Evolutionary conservation across 2,797 vertebrate genomes (phyloP), one percentile per base, ranked within the genome.

Genomic region (Neopelma chrysocephalum): DNA sequence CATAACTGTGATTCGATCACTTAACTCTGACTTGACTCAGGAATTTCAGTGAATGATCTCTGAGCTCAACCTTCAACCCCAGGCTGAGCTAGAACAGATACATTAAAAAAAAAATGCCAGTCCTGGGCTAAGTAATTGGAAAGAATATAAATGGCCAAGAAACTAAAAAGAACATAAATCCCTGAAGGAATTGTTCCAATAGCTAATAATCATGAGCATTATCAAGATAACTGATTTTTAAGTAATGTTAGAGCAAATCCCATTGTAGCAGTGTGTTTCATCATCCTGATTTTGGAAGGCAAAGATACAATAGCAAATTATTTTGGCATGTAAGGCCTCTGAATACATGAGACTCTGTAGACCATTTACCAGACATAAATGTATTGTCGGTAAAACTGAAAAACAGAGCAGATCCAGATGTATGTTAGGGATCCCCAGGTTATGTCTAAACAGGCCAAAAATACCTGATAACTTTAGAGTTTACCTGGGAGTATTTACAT

Each of bases 361-460:
- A 66, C 62, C 32, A 42, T 95, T 93, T 87, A 88, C 27, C 12
- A 69, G 51, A 77, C 34, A 42, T 90, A 40, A 89, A 82, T 15
- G 7, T 66, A 47, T 66, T 72, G 47, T 62, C 0, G 6, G 51
- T 47, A 90, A 90, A 92, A 90, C 25, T 29, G 23, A 87, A 54
- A 69, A 65, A 8, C 16, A 79, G 90, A 89, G 43, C 43, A 87
- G 43, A 93, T 90, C 90, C 92, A 96, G 83, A 93, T 79, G 65
- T 75, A 26, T 40, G 43, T 21, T 61, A 16, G 36, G 51, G 54
- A 84, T 51, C 31, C 68, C 36, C 9, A 6, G 16, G 15, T 76
- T 89, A 56, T 72, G 6, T 48, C 60, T 84, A 62, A 84, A 48
- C 36, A 72, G 8, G 48, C 43, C 66, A 48, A 77, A 94, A 87